Conservation (phyloP, 2,797 vertebrate species). For the Pelochelys cantorii region DNA sequence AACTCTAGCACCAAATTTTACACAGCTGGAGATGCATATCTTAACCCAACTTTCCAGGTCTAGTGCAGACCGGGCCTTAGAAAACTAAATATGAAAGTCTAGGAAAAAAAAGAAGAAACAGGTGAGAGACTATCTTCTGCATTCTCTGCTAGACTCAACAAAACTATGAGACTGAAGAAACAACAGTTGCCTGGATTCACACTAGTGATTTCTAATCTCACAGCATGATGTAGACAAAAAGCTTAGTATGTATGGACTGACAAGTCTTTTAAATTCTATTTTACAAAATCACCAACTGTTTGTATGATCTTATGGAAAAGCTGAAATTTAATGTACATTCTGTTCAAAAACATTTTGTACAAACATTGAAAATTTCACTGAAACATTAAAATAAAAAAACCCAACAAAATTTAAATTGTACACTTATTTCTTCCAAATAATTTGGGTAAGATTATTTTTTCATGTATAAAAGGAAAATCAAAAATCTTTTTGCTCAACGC, state of each 20-base stretch:
- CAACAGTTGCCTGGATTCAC: neutral
- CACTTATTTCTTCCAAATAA: neutral
- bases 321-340: neutral
- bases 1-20: too few species aligned
- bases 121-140: neutral
- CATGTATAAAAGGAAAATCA: neutral
- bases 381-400: neutral
- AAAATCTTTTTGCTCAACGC: neutral
- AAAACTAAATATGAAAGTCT: neutral
- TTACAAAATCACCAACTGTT: neutral
- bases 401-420: neutral
- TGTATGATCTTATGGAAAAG: neutral
- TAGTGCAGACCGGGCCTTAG: too few species aligned
- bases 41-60: too few species aligned
- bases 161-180: neutral
- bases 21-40: too few species aligned
- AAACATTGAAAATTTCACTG: neutral
- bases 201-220: neutral
- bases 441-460: neutral
- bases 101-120: rapidly evolving
- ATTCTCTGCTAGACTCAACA: neutral
- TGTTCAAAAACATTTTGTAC: neutral
- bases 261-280: neutral
- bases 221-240: neutral
- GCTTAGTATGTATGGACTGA: neutral